Evolutionary conservation across 2,113 vertebrate species (phyloP).

Genomic region (Tretioscincus oriximinensis): DNA sequence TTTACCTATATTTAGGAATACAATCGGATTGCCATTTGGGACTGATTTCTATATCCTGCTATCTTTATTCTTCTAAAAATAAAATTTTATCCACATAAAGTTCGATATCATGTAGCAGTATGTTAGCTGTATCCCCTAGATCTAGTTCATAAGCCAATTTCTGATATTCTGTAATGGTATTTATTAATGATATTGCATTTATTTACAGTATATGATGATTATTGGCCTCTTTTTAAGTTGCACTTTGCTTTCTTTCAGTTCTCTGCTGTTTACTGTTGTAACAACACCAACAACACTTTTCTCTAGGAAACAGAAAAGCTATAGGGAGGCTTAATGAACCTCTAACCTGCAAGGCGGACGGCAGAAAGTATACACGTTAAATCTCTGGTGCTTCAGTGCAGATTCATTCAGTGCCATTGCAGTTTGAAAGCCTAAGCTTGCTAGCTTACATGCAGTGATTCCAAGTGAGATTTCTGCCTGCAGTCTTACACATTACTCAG

Average conservation of each 20-base stretch:
- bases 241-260: background rate
- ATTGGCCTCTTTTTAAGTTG: background rate
- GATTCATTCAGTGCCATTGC: background rate
- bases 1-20: background rate
- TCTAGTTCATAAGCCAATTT: background rate
- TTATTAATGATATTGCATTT: background rate
- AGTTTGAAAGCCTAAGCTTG: background rate
- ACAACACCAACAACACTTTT: background rate
- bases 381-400: conserved; percentile 8
- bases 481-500: background rate
- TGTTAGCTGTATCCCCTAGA: background rate
- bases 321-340: conserved; percentile 1
- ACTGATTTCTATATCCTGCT: background rate
- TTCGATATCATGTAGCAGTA: background rate
- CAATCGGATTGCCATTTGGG: background rate
- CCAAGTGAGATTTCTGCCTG: conserved; percentile 15
- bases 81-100: background rate
- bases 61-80: background rate
- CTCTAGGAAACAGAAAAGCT: conserved; percentile 6
- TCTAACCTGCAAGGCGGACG: background rate
- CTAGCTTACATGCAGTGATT: conserved; percentile 30
- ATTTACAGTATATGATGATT: background rate
- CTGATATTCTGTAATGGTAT: background rate
- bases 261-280: conserved; percentile 7
- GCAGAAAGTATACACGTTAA: conserved; percentile 10